phyloP scores from a whole-genome alignment of 2,113 vertebrate genomes.

The Coreoperca whiteheadi region DNA sequence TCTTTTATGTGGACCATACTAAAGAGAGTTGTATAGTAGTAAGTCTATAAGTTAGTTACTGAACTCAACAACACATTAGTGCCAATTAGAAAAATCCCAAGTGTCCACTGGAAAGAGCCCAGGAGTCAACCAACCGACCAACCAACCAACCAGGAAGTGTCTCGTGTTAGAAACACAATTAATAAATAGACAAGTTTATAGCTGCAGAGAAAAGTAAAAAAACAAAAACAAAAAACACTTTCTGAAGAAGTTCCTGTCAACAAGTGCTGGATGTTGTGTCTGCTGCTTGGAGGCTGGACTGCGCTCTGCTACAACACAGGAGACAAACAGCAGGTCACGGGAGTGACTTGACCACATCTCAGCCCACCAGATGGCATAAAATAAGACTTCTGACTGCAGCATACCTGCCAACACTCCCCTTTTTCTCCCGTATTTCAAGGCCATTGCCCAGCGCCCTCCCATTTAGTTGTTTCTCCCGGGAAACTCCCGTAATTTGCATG shows the following conservation, averaged over 20 bases:
- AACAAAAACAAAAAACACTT: conserved; percentile 49
- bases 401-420: too few relatives aligned
- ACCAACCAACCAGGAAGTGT: conserved; percentile 65
- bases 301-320: conserved; percentile 86
- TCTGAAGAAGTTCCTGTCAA: conserved; percentile 82
- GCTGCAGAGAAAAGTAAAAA: conserved; percentile 38
- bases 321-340: conserved; percentile 83
- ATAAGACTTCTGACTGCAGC: conserved; percentile 49
- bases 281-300: conserved; percentile 84
- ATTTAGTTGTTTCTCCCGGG: too few relatives aligned
- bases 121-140: conserved; percentile 53
- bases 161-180: conserved; percentile 73
- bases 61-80: conserved; percentile 70
- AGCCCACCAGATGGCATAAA: conserved; percentile 59
- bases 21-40: conserved; percentile 37
- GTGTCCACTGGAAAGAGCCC: conserved; percentile 65
- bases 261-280: conserved; percentile 87
- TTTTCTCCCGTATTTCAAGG: too few relatives aligned
- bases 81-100: conserved; percentile 69
- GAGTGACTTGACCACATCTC: conserved; percentile 69
- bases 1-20: conserved; percentile 31
- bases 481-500: too few relatives aligned
- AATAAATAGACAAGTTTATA: conserved; percentile 72
- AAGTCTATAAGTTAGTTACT: conserved; percentile 61
- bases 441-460: too few relatives aligned